Evolutionary conservation across 2,797 vertebrate genomes (phyloP), one percentile per base, ranked within the genome.

Genomic region (Pangasius djambal): DNA sequence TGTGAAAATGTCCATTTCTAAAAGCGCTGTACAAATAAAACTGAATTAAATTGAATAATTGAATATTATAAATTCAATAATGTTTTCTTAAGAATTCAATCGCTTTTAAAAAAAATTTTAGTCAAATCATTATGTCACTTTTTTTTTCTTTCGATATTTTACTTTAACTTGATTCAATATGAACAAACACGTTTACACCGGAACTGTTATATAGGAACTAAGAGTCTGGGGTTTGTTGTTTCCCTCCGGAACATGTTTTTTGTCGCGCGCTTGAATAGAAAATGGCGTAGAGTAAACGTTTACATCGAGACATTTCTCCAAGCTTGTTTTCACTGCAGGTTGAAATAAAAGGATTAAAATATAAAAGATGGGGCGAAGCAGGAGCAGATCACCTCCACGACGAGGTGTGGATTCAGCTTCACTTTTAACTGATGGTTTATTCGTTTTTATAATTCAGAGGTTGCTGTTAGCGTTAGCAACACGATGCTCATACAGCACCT

Each of bases 331-430:
- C 3, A 10, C 12, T 9, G 8, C n/a, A 7, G 44, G 1, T 79
- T 34, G 2, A 55, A 81, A 52, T n/a, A n/a, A 44, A 81, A 3
- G 20, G 9, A 44, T 8, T 72, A 20, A 34, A 1, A 2, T 25
- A 22, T 15, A 12, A 34, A 81, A 18, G 34, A 97, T 97, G 96
- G 96, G 93, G 13, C 85, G 96, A 79, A 97, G 96, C 89, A 93
- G 95, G 90, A 97, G 96, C 74, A 92, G 96, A 72, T 92, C 92
- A 55, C 96, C 96, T 2, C 93, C 94, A 0, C 94, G 96, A 90
- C 92, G 96, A 95, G 96, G 96, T 96, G 84, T 90, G 92, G 87
- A 81, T 31, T 2, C 4, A 77, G 1, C n/a, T 40, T 9, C 12
- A 0, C 0, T 28, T 31, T 63, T 85, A 28, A 40, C 2, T 7